A percentile compares a stretch with the other conserved stretches of the same genome.
Conservation (phyloP, 1,140 invertebrate species). For the Papilio xuthus region DNA sequence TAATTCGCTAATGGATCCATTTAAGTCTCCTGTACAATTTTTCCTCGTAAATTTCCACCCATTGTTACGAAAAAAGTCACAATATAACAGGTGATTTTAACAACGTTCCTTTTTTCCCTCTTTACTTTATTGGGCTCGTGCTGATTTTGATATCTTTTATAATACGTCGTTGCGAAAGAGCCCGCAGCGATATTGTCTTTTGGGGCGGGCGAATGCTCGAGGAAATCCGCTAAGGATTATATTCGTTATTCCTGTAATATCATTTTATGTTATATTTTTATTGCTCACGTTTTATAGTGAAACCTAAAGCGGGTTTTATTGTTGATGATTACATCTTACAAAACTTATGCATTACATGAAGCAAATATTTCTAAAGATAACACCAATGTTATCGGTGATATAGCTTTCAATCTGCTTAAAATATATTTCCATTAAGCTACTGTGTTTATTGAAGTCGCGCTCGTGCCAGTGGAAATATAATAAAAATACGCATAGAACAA, state of each 20-base stretch:
- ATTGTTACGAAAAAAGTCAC: constrained; percentile 23
- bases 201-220: constrained; percentile 35
- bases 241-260: constrained; percentile 39
- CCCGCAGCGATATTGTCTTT: constrained; percentile 27
- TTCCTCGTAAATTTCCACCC: background rate
- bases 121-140: constrained; percentile 41
- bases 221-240: constrained; percentile 43
- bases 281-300: constrained; percentile 12
- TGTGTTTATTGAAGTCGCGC: background rate
- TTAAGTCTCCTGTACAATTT: background rate
- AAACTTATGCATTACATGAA: background rate
- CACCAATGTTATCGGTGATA: background rate
- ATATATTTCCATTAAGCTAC: background rate
- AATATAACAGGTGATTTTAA: constrained; percentile 33
- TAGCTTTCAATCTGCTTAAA: background rate
- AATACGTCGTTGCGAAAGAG: constrained; percentile 31
- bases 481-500: background rate
- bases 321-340: background rate
- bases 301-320: constrained; percentile 21
- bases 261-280: constrained; percentile 35
- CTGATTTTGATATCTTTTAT: constrained; percentile 40
- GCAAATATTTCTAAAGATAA: background rate
- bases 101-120: constrained; percentile 26
- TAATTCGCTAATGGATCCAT: background rate
- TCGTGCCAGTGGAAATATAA: background rate